These are phyloP conservation scores for Cepaea nemoralis DNA, from an alignment of 1,140 invertebrate species.

Conservation along the genomic window DNA sequence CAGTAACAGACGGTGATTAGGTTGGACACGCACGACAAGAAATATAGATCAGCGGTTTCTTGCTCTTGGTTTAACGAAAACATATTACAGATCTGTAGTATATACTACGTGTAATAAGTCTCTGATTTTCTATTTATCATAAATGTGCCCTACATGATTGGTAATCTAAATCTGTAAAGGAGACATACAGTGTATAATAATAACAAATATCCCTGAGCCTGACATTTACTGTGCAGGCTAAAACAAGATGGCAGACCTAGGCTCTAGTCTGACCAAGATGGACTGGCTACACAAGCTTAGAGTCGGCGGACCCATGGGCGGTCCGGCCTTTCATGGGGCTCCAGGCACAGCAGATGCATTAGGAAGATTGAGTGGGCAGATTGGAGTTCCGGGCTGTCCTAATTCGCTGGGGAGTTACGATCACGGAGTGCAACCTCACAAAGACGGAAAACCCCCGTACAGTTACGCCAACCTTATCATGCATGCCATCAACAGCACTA, in stretches of 20 bases:
- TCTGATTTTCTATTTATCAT: too few relatives aligned
- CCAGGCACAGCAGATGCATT: conserved; percentile 38
- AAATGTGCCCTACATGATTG: too few relatives aligned
- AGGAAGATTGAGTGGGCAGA: conserved; percentile 52
- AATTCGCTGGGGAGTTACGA: conserved; percentile 63
- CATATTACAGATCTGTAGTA: too few relatives aligned
- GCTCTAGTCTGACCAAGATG: conserved; percentile 75
- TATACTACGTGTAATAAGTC: too few relatives aligned
- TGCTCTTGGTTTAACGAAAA: too few relatives aligned
- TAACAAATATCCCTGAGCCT: not conserved
- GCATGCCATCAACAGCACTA: conserved; percentile 81
- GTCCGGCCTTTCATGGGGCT: conserved; percentile 54
- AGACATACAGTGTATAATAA: too few relatives aligned
- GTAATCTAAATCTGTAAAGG: not conserved
- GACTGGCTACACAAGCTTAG: conserved; percentile 75
- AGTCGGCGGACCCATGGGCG: conserved; percentile 69
- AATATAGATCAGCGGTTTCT: conserved; percentile 9
- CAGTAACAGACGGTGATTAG: not conserved
- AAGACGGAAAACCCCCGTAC: conserved; percentile 75
- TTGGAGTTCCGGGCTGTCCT: conserved; percentile 56
- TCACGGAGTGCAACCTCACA: conserved; percentile 50
- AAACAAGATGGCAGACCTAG: conserved; percentile 72
- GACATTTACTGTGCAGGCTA: not conserved
- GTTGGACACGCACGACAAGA: not conserved
- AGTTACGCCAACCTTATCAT: conserved; percentile 82